phyloP scores from a whole-genome alignment of 2,113 vertebrate species.

The Parus major region DNA sequence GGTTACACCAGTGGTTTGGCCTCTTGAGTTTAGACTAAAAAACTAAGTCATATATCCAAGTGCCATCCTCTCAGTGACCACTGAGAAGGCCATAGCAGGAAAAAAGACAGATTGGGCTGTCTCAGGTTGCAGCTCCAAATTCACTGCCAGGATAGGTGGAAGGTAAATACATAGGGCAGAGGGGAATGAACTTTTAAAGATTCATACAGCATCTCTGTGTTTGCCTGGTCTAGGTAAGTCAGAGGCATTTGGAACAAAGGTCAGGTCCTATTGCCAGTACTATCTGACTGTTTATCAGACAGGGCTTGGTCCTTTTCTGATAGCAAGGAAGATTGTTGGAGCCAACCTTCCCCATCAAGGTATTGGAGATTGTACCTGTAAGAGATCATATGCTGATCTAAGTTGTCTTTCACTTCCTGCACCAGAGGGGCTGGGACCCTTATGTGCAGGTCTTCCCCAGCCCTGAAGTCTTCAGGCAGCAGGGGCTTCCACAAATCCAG shows the following conservation, averaged over 20 bases:
- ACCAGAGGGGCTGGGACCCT: slow-evolving; percentile 6
- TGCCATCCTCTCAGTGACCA: background rate
- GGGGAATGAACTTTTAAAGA: background rate
- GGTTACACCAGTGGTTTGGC: background rate
- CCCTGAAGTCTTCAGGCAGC: slow-evolving; percentile 16
- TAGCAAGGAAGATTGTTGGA: background rate
- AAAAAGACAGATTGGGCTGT: background rate
- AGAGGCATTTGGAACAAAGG: background rate
- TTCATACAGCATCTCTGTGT: background rate
- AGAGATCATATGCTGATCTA: background rate
- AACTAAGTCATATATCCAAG: background rate
- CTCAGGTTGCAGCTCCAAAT: background rate
- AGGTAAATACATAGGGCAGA: background rate
- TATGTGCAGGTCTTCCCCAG: background rate
- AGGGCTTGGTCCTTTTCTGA: background rate
- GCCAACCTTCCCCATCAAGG: background rate
- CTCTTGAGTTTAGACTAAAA: background rate
- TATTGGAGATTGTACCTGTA: slow-evolving; percentile 16
- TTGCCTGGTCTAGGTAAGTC: background rate
- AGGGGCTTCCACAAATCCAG: slow-evolving; percentile 41
- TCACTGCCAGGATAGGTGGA: background rate
- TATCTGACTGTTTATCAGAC: background rate
- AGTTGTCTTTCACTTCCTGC: slow-evolving; percentile 23
- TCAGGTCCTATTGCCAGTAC: background rate
- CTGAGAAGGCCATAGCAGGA: background rate